A percentile compares a stretch with the other conserved stretches of the same genome.
Evolutionary conservation across 2,113 vertebrate genomes (phyloP).

Genomic region (Halcyon senegalensis): DNA sequence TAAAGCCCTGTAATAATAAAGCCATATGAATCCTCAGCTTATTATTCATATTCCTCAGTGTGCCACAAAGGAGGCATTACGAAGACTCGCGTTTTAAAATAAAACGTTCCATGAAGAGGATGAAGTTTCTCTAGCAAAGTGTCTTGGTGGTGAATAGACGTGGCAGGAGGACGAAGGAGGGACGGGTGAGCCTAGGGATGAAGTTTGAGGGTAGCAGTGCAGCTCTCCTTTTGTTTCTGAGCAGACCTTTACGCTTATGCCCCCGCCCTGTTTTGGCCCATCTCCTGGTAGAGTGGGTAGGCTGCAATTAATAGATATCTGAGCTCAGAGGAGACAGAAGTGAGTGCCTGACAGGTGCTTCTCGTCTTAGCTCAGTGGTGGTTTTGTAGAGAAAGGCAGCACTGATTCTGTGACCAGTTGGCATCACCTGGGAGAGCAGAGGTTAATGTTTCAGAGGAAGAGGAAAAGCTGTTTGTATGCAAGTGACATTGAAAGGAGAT

Average conservation of each 20-base stretch:
- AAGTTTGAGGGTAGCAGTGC: background rate
- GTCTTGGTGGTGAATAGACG: background rate
- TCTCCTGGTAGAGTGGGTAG: background rate
- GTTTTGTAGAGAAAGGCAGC: background rate
- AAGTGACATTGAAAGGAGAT: conserved; percentile 16
- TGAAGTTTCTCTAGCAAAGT: background rate
- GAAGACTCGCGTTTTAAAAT: conserved; percentile 29
- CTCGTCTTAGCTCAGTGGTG: background rate
- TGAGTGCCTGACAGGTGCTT: background rate
- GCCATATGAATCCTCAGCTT: conserved; percentile 22
- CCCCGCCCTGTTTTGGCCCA: background rate
- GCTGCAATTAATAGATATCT: background rate
- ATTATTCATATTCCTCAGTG: conserved; percentile 35
- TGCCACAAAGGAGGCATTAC: conserved; percentile 39
- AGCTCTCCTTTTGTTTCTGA: background rate
- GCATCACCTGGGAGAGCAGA: conserved; percentile 34
- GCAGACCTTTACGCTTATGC: background rate
- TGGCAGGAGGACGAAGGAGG: background rate
- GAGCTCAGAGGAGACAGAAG: background rate
- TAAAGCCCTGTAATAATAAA: conserved; percentile 54
- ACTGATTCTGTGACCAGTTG: background rate
- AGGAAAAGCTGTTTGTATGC: conserved; percentile 36
- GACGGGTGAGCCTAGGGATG: background rate
- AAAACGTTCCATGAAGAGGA: conserved; percentile 1
- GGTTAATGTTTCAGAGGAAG: conserved; percentile 49